Evolutionary conservation across 2,797 vertebrate species (phyloP).

Genomic region (Macropus fuliginosus): DNA sequence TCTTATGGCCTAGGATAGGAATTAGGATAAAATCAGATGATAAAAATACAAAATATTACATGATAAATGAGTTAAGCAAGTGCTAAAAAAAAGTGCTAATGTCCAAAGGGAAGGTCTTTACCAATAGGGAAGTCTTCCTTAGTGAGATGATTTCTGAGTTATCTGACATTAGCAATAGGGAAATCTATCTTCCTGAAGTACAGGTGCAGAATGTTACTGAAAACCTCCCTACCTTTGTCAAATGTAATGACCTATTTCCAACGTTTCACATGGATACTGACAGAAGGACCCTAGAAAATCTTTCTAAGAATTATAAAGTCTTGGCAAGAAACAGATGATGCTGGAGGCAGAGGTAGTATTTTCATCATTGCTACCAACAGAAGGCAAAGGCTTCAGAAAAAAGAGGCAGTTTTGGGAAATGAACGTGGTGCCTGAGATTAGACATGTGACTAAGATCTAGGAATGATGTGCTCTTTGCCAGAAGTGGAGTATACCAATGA

Average conservation of each 20-base stretch:
- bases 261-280: background rate
- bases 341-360: background rate
- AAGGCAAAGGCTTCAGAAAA: background rate
- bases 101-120: background rate
- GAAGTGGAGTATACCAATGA: background rate
- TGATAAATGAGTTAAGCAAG: background rate
- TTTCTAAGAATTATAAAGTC: background rate
- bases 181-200: background rate
- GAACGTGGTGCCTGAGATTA: background rate
- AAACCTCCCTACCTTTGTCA: background rate
- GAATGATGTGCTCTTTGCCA: background rate
- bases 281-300: background rate
- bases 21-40: background rate
- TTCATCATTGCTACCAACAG: background rate
- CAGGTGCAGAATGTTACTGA: background rate
- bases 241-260: background rate
- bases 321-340: background rate
- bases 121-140: background rate
- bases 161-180: background rate
- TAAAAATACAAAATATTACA: background rate
- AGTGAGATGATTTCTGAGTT: background rate
- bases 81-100: background rate
- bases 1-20: background rate
- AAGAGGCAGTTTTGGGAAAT: background rate
- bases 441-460: background rate